phyloP scores from a whole-genome alignment of 2,113 vertebrate species.

The Istiophorus platypterus region DNA sequence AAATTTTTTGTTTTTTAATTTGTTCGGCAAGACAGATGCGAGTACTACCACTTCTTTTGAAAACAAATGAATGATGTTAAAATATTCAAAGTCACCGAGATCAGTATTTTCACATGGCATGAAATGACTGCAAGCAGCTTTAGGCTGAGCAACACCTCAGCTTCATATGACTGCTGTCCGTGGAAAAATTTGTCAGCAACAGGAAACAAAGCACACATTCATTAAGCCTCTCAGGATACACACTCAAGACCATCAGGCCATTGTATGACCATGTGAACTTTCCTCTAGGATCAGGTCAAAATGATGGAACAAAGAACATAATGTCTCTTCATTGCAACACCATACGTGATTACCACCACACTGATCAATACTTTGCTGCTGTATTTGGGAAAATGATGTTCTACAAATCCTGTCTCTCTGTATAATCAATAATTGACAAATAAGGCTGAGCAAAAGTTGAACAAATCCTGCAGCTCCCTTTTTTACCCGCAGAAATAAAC shows the following conservation, averaged over 20 bases:
- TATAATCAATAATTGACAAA: constrained; percentile 1
- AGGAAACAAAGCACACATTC: constrained; percentile 46
- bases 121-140: not conserved
- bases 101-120: constrained; percentile 1
- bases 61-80: not conserved
- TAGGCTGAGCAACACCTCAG: not conserved
- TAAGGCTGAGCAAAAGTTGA: not conserved
- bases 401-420: not conserved
- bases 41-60: not conserved
- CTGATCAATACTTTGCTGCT: constrained; percentile 5
- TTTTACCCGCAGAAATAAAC: constrained; percentile 8
- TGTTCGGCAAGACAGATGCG: not conserved
- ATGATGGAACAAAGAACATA: not conserved
- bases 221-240: constrained; percentile 7
- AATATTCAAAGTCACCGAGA: not conserved
- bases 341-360: not conserved
- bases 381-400: not conserved
- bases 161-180: constrained; percentile 21
- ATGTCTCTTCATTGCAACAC: not conserved
- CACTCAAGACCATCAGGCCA: constrained; percentile 19
- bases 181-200: constrained; percentile 24
- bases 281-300: constrained; percentile 10
- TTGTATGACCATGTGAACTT: not conserved
- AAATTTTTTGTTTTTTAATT: not conserved
- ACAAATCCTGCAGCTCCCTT: not conserved